These are phyloP conservation scores for Zhuqinia jingwanae DNA, from an alignment of 2,888 invertebrate genomes.

Conservation along the genomic window DNA sequence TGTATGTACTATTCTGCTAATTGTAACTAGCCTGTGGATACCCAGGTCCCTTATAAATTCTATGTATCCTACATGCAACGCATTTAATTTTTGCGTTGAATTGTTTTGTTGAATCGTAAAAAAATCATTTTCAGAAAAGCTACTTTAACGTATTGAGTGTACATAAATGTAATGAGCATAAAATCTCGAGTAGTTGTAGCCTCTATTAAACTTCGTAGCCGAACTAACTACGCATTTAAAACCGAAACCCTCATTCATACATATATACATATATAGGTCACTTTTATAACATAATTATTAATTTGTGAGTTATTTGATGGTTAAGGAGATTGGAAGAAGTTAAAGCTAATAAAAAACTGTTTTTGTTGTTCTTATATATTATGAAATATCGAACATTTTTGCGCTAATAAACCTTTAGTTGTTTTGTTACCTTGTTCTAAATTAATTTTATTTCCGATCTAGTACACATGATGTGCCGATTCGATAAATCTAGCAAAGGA, in stretches of 20 bases:
- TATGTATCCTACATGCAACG: constrained; percentile 44
- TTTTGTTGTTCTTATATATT: constrained; percentile 35
- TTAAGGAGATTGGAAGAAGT: constrained; percentile 26
- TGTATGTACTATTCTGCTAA: constrained; percentile 21
- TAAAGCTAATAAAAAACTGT: not conserved
- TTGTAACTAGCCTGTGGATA: constrained; percentile 20
- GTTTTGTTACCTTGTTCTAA: constrained; percentile 50
- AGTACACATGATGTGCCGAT: too few relatives aligned
- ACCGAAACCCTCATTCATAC: constrained; percentile 22
- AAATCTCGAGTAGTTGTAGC: constrained; percentile 41
- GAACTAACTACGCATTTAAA: constrained; percentile 43
- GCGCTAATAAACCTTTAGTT: constrained; percentile 59
- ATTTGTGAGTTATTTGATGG: constrained; percentile 21
- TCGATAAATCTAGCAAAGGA: too few relatives aligned
- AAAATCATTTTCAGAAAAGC: not conserved
- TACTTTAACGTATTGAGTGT: not conserved
- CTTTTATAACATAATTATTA: constrained; percentile 49
- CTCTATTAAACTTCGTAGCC: constrained; percentile 37
- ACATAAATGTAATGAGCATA: constrained; percentile 14
- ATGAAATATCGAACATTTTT: constrained; percentile 36
- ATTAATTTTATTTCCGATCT: not conserved
- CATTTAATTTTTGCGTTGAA: constrained; percentile 35
- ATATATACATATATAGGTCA: too few relatives aligned
- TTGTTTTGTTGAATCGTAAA: constrained; percentile 19
- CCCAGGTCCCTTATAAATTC: constrained; percentile 1